A percentile compares a stretch with the other conserved stretches of the same genome.
These are phyloP conservation scores for Shargacucullia verbasci DNA, from an alignment of 2,888 invertebrate genomes.

Conservation along the genomic window DNA sequence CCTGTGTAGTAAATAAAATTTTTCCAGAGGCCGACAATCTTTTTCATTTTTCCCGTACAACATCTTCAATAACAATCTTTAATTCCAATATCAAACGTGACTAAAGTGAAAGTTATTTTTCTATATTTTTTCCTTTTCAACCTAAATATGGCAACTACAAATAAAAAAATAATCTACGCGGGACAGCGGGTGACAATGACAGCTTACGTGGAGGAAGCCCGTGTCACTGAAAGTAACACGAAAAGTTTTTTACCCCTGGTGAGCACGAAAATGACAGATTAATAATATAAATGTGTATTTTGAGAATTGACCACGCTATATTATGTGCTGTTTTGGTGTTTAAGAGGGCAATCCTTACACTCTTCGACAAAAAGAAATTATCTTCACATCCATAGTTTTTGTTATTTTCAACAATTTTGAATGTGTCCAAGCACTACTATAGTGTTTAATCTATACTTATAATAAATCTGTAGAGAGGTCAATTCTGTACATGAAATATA, in stretches of 20 bases:
- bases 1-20: too few relatives aligned
- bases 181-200: conserved; percentile 43
- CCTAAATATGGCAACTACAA: conserved; percentile 23
- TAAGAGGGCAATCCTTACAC: too few relatives aligned
- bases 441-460: too few relatives aligned
- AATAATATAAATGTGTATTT: conserved; percentile 30
- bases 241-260: conserved; percentile 26
- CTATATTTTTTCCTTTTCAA: conserved; percentile 34
- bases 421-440: too few relatives aligned
- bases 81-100: conserved; percentile 21
- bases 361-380: too few relatives aligned
- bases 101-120: conserved; percentile 29
- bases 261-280: conserved; percentile 11
- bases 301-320: too few relatives aligned
- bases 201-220: conserved; percentile 30
- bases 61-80: not conserved
- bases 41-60: not conserved
- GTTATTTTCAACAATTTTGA: too few relatives aligned
- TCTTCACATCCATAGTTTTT: too few relatives aligned
- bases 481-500: too few relatives aligned
- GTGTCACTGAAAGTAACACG: conserved; percentile 33
- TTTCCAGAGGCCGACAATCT: conserved; percentile 2
- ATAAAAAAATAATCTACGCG: conserved; percentile 30
- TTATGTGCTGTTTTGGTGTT: too few relatives aligned
- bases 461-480: too few relatives aligned